Evolutionary conservation across 1,140 invertebrate genomes (phyloP), one percentile per base, ranked within the genome.

Genomic region (Drosophila sturtevanti): DNA sequence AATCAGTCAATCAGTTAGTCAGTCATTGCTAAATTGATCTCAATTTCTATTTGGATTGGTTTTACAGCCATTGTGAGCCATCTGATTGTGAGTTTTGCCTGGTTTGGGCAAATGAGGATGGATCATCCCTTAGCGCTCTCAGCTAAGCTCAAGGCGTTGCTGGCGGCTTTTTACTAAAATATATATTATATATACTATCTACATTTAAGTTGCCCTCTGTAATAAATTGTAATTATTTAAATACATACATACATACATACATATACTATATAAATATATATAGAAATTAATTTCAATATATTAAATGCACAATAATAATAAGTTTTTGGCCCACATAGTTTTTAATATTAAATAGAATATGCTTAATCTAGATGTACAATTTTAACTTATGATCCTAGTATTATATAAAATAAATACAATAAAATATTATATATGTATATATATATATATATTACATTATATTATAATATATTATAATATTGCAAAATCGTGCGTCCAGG

Each of bases 11-110:
- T 69, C 44, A 64, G 66, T 74, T 48, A 31, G 27, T 31, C 59
- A 66, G 66, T 64, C 62, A 77, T 78, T 78, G 74, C 68, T 82
- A 59, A 82, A 87, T 74, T 79, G 79, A 82, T 89, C 63, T 82
- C 80, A 86, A 81, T 70, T 79, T 87, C 74, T 89, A 68, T 89
- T 70, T 77, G 68, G 72, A 89, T 89, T 84, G 84, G 79, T 89
- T 84, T 89, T 89, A 71, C 85, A 89, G 84, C 84, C 84, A 21
- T 48, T 48, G 79, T 89, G 66, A 89, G 67, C 72, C 54, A 65
- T 58, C 48, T 48, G 41, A 48, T 48, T 48, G 27, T 41, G 58
- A 37, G 38, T 54, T 31, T 31, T 14, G 11, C 41, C 59, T 41
- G 22, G 38, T 27, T 4, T 60, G 58, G 58, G 16, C 41, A 18